Conservation (phyloP, 2,113 vertebrate species). For the Takifugu flavidus region DNA sequence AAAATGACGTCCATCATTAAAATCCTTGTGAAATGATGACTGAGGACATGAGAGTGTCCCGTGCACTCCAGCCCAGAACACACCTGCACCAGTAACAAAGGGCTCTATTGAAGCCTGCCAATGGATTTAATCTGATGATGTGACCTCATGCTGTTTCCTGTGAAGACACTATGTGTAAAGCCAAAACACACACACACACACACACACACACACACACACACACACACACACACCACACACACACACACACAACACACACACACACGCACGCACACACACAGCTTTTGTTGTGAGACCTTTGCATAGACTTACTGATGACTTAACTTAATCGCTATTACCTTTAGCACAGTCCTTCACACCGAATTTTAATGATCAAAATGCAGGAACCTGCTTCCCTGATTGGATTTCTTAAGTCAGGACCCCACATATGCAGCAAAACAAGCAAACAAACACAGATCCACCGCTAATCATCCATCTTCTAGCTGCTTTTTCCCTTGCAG, state of each 20-base stretch:
- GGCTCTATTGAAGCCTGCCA: conserved; percentile 10
- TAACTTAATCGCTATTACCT: too few relatives aligned
- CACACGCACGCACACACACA: too few relatives aligned
- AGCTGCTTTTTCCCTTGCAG: too few relatives aligned
- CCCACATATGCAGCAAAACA: too few relatives aligned
- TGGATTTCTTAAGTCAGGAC: too few relatives aligned
- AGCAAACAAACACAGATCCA: too few relatives aligned
- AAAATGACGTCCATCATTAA: neutral
- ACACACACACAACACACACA: neutral
- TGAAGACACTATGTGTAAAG: conserved; percentile 15
- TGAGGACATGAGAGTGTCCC: conserved; percentile 20
- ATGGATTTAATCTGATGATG: conserved; percentile 16
- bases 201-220: conserved; percentile 1
- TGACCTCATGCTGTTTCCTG: conserved; percentile 38
- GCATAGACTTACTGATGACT: too few relatives aligned
- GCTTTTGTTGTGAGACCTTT: too few relatives aligned
- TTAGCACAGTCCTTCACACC: too few relatives aligned
- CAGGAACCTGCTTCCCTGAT: too few relatives aligned
- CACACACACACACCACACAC: neutral
- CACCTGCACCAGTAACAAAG: conserved; percentile 50
- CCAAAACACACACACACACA: conserved; percentile 15
- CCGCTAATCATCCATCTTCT: too few relatives aligned
- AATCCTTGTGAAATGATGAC: neutral
- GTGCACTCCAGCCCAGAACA: conserved; percentile 9
- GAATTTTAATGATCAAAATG: too few relatives aligned